These are phyloP conservation scores for Staurois parvus DNA, from an alignment of 2,797 vertebrate species.

Conservation along the genomic window DNA sequence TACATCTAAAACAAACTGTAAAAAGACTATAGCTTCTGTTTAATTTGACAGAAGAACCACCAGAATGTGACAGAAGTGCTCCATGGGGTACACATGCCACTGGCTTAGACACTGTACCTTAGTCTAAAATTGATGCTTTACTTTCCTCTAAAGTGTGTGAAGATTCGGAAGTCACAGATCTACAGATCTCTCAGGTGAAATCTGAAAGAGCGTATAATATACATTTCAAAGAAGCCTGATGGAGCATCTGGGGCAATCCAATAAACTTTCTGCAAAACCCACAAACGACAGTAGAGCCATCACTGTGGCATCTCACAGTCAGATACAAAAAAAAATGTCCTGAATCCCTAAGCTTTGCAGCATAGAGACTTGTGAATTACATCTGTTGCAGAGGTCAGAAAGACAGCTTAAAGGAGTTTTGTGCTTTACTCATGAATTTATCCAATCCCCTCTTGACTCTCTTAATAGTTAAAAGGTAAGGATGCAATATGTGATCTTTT, in stretches of 20 bases:
- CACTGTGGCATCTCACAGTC: not conserved
- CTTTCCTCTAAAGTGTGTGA: not conserved
- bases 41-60: not conserved
- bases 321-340: not conserved
- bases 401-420: not conserved
- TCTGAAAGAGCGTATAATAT: not conserved
- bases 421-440: not conserved
- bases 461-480: not conserved
- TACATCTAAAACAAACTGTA: not conserved
- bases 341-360: constrained; percentile 1
- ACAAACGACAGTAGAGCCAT: not conserved
- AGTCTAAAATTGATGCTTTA: not conserved
- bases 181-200: not conserved
- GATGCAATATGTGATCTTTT: not conserved
- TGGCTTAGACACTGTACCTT: not conserved
- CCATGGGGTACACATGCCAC: not conserved
- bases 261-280: not conserved
- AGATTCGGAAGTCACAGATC: not conserved
- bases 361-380: not conserved
- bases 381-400: not conserved
- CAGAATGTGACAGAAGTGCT: not conserved
- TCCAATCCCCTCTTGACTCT: not conserved
- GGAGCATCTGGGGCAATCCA: not conserved
- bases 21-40: not conserved
- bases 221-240: not conserved